Evolutionary conservation across 2,113 vertebrate genomes (phyloP).

Genomic region (Neoarius graeffei): DNA sequence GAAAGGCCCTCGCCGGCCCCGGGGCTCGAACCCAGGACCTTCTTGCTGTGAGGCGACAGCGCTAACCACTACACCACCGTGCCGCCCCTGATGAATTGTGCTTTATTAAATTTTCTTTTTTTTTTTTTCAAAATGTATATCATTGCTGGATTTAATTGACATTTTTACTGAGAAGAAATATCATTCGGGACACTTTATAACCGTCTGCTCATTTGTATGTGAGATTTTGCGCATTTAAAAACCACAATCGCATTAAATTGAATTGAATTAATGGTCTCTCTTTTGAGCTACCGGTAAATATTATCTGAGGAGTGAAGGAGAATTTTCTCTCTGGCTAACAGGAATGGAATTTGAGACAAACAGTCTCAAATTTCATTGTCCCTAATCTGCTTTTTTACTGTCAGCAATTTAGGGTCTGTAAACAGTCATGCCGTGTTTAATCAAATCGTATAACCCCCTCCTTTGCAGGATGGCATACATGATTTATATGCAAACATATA

Average conservation of each 20-base stretch:
- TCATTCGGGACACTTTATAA: not conserved
- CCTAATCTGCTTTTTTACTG: not conserved
- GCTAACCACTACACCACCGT: too few species aligned
- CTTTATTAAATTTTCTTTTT: not conserved
- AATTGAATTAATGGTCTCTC: conserved; percentile 17
- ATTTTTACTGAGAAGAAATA: not conserved
- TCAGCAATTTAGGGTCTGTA: conserved; percentile 16
- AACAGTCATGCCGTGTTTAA: conserved; percentile 11
- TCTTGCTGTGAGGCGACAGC: too few species aligned
- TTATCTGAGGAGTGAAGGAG: not conserved
- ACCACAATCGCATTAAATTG: not conserved
- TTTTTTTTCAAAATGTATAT: not conserved
- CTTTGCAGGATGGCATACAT: not conserved
- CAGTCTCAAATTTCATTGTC: conserved; percentile 1
- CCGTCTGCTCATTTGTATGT: not conserved
- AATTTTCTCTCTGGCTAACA: conserved; percentile 27
- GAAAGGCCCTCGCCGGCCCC: too few species aligned
- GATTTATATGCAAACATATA: conserved; percentile 36
- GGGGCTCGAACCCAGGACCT: too few species aligned
- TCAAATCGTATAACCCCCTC: not conserved
- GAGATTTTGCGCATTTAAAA: not conserved
- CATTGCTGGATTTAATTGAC: not conserved
- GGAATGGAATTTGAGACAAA: conserved; percentile 39
- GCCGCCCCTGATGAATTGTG: not conserved
- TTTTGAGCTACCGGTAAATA: conserved; percentile 32